phyloP scores from a whole-genome alignment of 35 echinoderm and acorn worm genomes.

The Ptychodera flava region DNA sequence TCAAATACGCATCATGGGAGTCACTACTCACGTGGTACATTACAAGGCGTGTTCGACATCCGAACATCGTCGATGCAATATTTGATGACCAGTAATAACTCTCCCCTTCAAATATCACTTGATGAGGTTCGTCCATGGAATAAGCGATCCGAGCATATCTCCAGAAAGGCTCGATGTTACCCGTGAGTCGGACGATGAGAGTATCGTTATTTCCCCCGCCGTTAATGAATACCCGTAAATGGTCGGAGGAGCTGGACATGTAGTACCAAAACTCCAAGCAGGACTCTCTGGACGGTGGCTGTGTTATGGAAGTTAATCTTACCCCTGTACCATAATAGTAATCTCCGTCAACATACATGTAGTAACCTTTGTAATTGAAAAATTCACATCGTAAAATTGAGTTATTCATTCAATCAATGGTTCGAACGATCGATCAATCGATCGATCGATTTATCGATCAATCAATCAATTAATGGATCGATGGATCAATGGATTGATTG shows the following conservation, averaged over 20 bases:
- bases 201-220: neutral
- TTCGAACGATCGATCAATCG: too few relatives aligned
- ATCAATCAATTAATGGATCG: too few relatives aligned
- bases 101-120: neutral
- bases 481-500: too few relatives aligned
- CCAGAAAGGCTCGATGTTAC: neutral
- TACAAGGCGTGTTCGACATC: neutral
- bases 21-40: neutral
- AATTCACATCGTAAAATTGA: too few relatives aligned
- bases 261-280: neutral
- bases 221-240: neutral
- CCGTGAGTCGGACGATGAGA: neutral
- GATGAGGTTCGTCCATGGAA: neutral
- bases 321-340: too few relatives aligned
- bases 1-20: too few relatives aligned
- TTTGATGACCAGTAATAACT: too few relatives aligned
- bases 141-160: neutral
- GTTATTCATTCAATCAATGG: too few relatives aligned
- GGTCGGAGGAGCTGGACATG: neutral
- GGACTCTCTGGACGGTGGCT: neutral
- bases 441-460: too few relatives aligned
- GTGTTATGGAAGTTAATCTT: too few relatives aligned
- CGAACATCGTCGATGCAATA: neutral
- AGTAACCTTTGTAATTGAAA: too few relatives aligned
- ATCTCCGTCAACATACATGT: too few relatives aligned